A percentile compares a stretch with the other conserved stretches of the same genome.
phyloP scores from a whole-genome alignment of 1,140 invertebrate genomes.

The Myzus persicae region DNA sequence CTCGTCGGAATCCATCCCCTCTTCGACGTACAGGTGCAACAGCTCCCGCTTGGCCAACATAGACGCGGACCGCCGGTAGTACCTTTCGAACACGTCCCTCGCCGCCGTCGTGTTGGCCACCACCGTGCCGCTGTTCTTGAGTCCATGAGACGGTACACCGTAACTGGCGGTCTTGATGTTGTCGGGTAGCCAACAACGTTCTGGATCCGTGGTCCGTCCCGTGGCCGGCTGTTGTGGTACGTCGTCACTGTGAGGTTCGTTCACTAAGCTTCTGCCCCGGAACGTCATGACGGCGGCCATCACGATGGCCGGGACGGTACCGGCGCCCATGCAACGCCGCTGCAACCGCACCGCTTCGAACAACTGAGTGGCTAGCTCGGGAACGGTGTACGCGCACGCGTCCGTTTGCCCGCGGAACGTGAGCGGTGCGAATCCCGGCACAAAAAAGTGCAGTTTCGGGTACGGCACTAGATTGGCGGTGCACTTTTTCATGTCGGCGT shows the following conservation, averaged over 20 bases:
- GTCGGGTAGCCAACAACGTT: slow-evolving; percentile 28
- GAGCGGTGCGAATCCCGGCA: slow-evolving; percentile 73
- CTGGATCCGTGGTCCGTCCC: background rate
- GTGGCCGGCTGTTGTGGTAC: background rate
- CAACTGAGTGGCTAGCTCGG: background rate
- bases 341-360: background rate
- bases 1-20: background rate
- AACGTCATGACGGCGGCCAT: slow-evolving; percentile 47
- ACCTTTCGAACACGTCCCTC: background rate
- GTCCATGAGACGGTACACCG: slow-evolving; percentile 18
- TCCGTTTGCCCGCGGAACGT: slow-evolving; percentile 70
- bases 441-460: slow-evolving; percentile 67
- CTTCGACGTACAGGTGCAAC: background rate
- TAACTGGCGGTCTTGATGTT: slow-evolving; percentile 28
- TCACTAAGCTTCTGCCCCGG: background rate
- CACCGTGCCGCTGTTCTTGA: slow-evolving; percentile 20
- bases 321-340: background rate
- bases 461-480: slow-evolving; percentile 72
- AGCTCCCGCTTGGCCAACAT: background rate
- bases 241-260: too few species aligned
- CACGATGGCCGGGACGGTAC: background rate
- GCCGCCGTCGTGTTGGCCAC: slow-evolving; percentile 47
- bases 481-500: slow-evolving; percentile 74
- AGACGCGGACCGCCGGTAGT: background rate
- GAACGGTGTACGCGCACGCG: background rate